Percentiles rank a stretch among this genome's conserved stretches.
phyloP scores from a whole-genome alignment of 2,797 vertebrate genomes.

The Coilia nasus region DNA sequence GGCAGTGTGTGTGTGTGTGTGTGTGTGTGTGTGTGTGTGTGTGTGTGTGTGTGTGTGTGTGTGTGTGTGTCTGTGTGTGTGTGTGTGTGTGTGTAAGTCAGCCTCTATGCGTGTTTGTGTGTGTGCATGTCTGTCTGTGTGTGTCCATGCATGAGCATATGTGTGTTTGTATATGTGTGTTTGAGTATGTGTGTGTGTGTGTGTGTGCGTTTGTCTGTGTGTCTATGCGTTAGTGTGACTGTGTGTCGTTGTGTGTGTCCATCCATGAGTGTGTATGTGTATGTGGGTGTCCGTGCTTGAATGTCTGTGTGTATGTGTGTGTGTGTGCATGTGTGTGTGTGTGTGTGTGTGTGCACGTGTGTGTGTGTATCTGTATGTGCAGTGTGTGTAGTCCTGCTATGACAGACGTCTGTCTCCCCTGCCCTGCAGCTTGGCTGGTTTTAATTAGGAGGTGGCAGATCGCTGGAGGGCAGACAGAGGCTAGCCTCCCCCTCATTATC shows the following conservation, averaged over 20 bases:
- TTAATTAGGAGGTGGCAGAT: conserved; percentile 87
- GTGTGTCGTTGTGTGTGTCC: conserved; percentile 16
- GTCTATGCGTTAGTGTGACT: not conserved
- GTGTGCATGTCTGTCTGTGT: conserved; percentile 23
- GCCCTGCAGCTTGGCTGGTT: conserved; percentile 86
- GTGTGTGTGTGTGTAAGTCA: conserved; percentile 33
- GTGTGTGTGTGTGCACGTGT: conserved; percentile 59
- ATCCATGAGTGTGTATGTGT: conserved; percentile 26
- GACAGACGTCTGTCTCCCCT: conserved; percentile 86
- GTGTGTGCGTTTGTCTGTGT: conserved; percentile 42
- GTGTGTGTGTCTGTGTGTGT: not conserved
- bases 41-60: conserved; percentile 26
- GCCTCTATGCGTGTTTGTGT: conserved; percentile 25
- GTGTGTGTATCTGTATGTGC: conserved; percentile 57
- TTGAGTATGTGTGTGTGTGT: conserved; percentile 44
- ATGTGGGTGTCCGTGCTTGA: conserved; percentile 47
- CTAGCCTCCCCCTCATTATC: conserved; percentile 80
- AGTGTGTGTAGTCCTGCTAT: conserved; percentile 52
- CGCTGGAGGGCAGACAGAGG: conserved; percentile 73
- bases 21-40: conserved; percentile 36
- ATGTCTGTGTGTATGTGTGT: conserved; percentile 42
- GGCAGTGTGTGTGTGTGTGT: conserved; percentile 19
- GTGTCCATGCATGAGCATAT: conserved; percentile 7
- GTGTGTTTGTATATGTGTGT: conserved; percentile 39
- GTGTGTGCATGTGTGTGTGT: conserved; percentile 42